Base-by-base conservation (phyloP, 2,797 vertebrate genomes). In the Sebastes kiyomatsui region DNA sequence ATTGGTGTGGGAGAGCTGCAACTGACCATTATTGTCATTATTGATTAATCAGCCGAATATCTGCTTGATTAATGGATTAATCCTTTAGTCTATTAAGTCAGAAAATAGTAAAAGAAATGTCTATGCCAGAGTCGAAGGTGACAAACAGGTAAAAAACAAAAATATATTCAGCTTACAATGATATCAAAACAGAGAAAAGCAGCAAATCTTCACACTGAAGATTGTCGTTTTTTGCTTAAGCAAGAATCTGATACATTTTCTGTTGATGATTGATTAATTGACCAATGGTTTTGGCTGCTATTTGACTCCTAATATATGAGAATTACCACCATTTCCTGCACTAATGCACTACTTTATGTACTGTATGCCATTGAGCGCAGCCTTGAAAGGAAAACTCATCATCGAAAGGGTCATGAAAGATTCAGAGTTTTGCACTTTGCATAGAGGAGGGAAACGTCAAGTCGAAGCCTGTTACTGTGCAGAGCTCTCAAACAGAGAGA, bases 361-460 rank as follows among this genome's bases (percentile, higher is more conserved):
- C 70, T 66, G 27, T 30, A 30, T 52, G 23, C n/a, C 27, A 46
- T 67, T 30, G 55, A 70, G 25, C 28, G 70, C 30, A 61, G 71
- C 66, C 27, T 61, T 56, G 58, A 64, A 72, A 71, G 52, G 20
- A 4, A 52, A 75, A 75, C 12, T 56, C 2, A 7, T 62, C 64
- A 27, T 42, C 3, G 64, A 67, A 65, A 55, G 6, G 72, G 12
- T 82, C 81, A 88, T 86, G 68, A 91, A 90, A 84, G 58, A 90
- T 88, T 89, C 79, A 90, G 67, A 72, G 81, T 62, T 28, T 2
- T 87, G 75, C 59, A 23, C 70, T 80, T n/a, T 75, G 65, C 66
- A 68, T 32, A 75, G 42, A 75, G 69, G 54, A 75, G 22, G 22
- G 38, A 69, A 38, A 58, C 4, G 25, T 14, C 58, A 42, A 67